Base-by-base conservation (phyloP, 2,797 vertebrate genomes). In the Florisuga fusca region DNA sequence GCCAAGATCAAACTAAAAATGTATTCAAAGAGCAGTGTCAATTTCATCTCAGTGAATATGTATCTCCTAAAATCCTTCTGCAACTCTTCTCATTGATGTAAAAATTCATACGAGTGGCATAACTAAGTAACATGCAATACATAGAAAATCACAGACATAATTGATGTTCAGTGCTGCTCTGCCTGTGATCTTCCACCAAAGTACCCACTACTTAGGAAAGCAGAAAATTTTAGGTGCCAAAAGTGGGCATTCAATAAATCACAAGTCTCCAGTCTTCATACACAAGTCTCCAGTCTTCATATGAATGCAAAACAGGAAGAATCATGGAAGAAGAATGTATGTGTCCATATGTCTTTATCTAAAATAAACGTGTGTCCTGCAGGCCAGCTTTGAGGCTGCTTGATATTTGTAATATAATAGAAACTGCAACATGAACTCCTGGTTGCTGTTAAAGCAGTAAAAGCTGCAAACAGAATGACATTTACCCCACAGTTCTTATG, bases 401-500 rank as follows among this genome's bases (percentile, higher is more conserved):
- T 54, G 38, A 25, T 33, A 72, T 15, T 43, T 66, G 10, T 31
- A 73, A 66, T 29, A 15, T 18, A 23, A 15, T 86, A 83, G 54
- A 20, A 84, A 68, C 2, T 1, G 23, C 15, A 26, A 31, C 3
- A 6, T 21, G 33, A 76, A 74, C 4, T 22, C 1, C 1, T 0
- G 5, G 19, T 13, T 74, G 53, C 45, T 93, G 78, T 87, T 53
- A 59, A 0, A 34, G 27, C 25, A 87, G 20, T 14, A 75, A 71
- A 87, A 89, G 61, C 25, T 75, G 45, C 25, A 78, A 81, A 41
- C 0, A 75, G 23, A 88, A 69, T 69, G 16, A 69, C 45, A 64
- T 82, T 54, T 87, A 81, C 48, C 33, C 31, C 25, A 41, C 9
- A 36, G 31, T 33, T 76, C 33, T 57, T 43, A 53, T 0, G 41